A percentile compares a stretch with the other conserved stretches of the same genome.
These are phyloP conservation scores for Sylvia borin DNA, from an alignment of 2,797 vertebrate genomes.

Conservation along the genomic window DNA sequence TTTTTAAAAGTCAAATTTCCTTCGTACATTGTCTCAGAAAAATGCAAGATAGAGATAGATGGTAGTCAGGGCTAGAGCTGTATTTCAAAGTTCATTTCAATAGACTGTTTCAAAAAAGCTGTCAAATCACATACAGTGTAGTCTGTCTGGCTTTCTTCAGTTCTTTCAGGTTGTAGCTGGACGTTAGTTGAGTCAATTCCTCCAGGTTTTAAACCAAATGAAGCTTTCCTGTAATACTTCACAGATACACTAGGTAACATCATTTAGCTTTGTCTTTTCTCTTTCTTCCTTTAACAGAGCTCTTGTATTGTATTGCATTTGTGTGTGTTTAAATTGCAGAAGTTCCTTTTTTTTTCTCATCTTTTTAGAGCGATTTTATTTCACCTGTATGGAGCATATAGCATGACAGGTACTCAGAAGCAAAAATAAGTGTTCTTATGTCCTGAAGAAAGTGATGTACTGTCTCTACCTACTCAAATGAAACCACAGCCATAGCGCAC, in stretches of 20 bases:
- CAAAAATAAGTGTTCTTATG: background rate
- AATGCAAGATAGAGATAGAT: background rate
- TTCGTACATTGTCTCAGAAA: background rate
- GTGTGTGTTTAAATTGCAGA: background rate
- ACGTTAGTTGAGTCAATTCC: background rate
- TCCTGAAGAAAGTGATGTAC: background rate
- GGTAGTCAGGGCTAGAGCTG: background rate
- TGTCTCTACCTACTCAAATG: background rate
- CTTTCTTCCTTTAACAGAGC: background rate
- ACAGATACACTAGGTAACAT: background rate
- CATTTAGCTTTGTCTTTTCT: background rate
- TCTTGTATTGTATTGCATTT: background rate
- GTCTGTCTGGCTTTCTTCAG: background rate
- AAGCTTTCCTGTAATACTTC: background rate
- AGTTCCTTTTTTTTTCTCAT: background rate
- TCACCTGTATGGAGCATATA: background rate
- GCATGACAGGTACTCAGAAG: background rate
- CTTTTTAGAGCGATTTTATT: background rate
- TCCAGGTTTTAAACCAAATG: background rate
- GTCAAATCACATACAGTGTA: background rate
- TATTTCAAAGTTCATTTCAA: background rate
- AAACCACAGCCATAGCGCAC: background rate
- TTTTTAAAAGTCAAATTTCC: background rate
- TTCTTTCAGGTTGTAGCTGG: background rate
- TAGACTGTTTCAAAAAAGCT: background rate